phyloP scores from a whole-genome alignment of 2,888 invertebrate genomes.

The Buathra laborator region DNA sequence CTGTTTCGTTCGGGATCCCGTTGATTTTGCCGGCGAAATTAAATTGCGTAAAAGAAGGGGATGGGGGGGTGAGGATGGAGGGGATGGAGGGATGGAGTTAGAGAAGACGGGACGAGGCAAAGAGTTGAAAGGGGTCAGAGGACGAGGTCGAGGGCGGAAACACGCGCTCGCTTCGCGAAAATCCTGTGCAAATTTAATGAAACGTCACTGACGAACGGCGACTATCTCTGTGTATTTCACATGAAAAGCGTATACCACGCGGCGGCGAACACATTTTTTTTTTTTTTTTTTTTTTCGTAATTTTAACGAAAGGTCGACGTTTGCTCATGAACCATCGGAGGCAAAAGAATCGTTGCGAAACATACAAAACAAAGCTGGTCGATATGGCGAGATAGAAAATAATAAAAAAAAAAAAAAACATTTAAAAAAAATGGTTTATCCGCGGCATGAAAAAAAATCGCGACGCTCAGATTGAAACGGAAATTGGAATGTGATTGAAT shows the following conservation, averaged over 20 bases:
- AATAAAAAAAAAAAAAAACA: not conserved
- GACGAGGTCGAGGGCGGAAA: conserved; percentile 15
- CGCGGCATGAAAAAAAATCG: not conserved
- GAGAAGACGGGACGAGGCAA: conserved; percentile 16
- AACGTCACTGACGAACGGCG: conserved; percentile 51
- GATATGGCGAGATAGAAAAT: not conserved
- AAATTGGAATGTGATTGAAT: conserved; percentile 37
- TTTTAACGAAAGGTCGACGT: conserved; percentile 11
- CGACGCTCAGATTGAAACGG: conserved; percentile 22
- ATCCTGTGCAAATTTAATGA: conserved; percentile 62
- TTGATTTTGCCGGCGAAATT: conserved; percentile 57
- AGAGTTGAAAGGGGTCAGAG: not conserved
- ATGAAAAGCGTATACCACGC: conserved; percentile 3
- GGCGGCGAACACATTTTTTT: not conserved
- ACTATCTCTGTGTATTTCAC: not conserved
- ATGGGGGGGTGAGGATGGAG: not conserved
- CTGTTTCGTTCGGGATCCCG: conserved; percentile 36
- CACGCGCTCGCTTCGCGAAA: conserved; percentile 40
- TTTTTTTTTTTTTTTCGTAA: not conserved
- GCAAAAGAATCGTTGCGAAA: conserved; percentile 30
- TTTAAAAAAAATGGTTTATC: conserved; percentile 9
- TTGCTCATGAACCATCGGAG: conserved; percentile 1
- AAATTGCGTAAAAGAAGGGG: conserved; percentile 44
- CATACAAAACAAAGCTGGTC: not conserved
- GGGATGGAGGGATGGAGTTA: not conserved